Conservation (phyloP, 2,888 invertebrate genomes). For the Pyrocoelia pectoralis region DNA sequence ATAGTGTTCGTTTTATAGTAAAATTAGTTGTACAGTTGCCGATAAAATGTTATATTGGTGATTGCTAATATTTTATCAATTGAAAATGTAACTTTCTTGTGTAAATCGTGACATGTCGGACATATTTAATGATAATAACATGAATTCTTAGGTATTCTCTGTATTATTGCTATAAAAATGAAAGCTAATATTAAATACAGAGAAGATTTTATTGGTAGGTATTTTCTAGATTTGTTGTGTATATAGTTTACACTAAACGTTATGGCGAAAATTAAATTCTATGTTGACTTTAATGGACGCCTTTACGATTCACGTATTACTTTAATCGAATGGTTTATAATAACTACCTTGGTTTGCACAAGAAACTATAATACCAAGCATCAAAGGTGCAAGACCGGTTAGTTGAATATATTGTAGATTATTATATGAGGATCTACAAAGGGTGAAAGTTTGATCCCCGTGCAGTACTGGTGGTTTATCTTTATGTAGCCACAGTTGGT, state of each 20-base stretch:
- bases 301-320: slow-evolving; percentile 6
- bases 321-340: slow-evolving; percentile 3
- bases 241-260: not conserved
- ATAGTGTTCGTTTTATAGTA: no score
- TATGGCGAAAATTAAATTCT: not conserved
- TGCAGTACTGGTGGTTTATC: not conserved
- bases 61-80: no score
- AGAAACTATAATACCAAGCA: not conserved
- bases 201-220: not conserved
- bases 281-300: not conserved
- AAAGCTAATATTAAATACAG: not conserved
- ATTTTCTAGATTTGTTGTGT: not conserved
- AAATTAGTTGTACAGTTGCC: no score
- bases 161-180: no score
- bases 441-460: not conserved
- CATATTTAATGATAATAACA: no score
- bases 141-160: no score
- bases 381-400: slow-evolving; percentile 11
- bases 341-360: not conserved
- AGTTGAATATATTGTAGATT: not conserved
- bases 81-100: no score
- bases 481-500: not conserved
- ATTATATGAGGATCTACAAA: not conserved
- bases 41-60: no score
- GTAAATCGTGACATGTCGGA: no score